A percentile compares a stretch with the other conserved stretches of the same genome.
Evolutionary conservation across 1,140 invertebrate species (phyloP).

Genomic region (Belonocnema kinseyi): DNA sequence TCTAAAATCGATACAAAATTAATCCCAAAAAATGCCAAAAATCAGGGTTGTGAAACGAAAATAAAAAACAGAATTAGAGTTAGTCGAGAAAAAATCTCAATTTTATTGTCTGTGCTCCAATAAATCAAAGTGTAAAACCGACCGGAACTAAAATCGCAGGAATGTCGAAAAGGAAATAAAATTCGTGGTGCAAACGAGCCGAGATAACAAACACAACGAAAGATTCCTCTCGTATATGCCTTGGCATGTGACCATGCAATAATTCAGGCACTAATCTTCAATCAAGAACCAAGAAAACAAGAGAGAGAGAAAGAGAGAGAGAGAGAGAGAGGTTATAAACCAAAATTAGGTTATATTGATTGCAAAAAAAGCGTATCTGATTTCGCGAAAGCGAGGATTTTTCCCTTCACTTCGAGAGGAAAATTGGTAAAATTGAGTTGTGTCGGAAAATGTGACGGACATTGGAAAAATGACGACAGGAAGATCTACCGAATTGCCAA

Average conservation of each 20-base stretch:
- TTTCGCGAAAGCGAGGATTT: not conserved
- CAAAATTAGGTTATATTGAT: not conserved
- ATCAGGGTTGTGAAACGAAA: no score
- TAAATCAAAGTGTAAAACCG: not conserved
- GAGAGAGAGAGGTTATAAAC: not conserved
- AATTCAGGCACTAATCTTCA: not conserved
- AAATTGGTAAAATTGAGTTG: not conserved
- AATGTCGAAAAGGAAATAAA: not conserved
- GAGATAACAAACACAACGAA: constrained; percentile 10
- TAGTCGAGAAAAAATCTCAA: no score
- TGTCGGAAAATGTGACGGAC: not conserved
- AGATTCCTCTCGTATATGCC: not conserved
- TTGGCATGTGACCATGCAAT: constrained; percentile 17
- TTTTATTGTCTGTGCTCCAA: no score
- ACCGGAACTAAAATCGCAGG: not conserved
- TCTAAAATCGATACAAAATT: no score
- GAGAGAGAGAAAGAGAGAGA: not conserved
- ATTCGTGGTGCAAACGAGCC: not conserved
- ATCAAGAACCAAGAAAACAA: not conserved
- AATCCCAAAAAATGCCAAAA: no score
- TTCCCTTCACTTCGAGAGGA: not conserved
- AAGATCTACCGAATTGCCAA: not conserved
- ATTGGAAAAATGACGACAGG: not conserved
- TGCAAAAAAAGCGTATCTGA: not conserved
- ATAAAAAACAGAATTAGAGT: no score